Conservation (phyloP, 1,140 invertebrate species). For the Zelostemma sp. region DNA sequence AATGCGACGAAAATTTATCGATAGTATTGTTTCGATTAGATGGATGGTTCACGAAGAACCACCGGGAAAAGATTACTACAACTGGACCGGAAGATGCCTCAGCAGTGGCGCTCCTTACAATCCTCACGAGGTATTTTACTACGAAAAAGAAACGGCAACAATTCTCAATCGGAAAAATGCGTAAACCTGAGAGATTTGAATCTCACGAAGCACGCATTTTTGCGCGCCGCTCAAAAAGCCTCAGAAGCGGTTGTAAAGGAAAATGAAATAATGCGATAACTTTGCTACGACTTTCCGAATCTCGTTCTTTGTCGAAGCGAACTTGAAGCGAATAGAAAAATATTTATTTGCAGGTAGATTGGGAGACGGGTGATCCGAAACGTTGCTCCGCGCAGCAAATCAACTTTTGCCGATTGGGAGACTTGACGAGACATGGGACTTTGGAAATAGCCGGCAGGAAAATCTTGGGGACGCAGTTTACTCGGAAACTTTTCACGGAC, state of each 20-base stretch:
- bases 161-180: background rate
- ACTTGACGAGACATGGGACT: slow-evolving; percentile 79
- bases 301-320: background rate
- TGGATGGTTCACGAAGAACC: slow-evolving; percentile 76
- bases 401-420: slow-evolving; percentile 77
- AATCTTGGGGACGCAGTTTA: slow-evolving; percentile 73
- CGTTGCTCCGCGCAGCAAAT: slow-evolving; percentile 71
- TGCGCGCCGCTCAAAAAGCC: too few species aligned
- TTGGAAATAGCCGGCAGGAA: slow-evolving; percentile 82
- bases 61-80: slow-evolving; percentile 89
- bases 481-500: slow-evolving; percentile 85
- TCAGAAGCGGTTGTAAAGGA: background rate
- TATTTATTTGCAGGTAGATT: slow-evolving; percentile 62
- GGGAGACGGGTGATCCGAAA: slow-evolving; percentile 60
- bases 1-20: too few species aligned
- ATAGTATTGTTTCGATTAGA: slow-evolving; percentile 38
- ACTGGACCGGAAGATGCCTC: slow-evolving; percentile 87
- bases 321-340: slow-evolving; percentile 7
- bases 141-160: background rate
- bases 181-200: background rate
- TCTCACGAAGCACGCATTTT: too few species aligned
- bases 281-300: background rate
- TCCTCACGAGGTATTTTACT: slow-evolving; percentile 79
- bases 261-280: background rate
- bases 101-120: slow-evolving; percentile 86